Conservation (phyloP, 1,140 invertebrate species). For the Calephelis nemesis region DNA sequence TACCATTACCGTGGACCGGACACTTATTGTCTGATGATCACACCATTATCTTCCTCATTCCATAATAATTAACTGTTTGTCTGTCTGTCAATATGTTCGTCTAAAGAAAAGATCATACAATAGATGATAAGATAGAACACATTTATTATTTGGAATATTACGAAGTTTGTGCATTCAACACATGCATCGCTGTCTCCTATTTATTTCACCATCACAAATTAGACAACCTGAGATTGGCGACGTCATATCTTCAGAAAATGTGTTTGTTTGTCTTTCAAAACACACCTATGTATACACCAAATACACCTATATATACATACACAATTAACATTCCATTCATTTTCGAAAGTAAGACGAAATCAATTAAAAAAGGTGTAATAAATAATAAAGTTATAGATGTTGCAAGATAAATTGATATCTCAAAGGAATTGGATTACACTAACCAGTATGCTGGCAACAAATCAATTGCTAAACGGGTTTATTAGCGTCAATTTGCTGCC, state of each 20-base stretch:
- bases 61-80: slow-evolving; percentile 27
- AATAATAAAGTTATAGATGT: neutral
- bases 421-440: slow-evolving; percentile 4
- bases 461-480: slow-evolving; percentile 41
- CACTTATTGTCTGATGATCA: slow-evolving; percentile 72
- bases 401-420: slow-evolving; percentile 13
- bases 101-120: neutral
- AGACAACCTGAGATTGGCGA: too few relatives aligned
- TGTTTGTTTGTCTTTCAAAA: too few relatives aligned
- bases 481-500: slow-evolving; percentile 45
- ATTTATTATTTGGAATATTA: too few relatives aligned
- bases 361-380: too few relatives aligned
- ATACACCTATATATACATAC: too few relatives aligned
- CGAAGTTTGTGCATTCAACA: too few relatives aligned
- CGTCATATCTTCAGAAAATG: too few relatives aligned
- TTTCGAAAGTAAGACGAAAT: too few relatives aligned
- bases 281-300: too few relatives aligned
- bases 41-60: slow-evolving; percentile 66
- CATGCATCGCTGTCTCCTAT: too few relatives aligned
- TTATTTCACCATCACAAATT: too few relatives aligned
- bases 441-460: slow-evolving; percentile 30
- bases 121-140: neutral
- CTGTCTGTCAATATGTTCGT: too few relatives aligned
- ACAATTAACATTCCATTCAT: neutral
- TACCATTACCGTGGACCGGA: slow-evolving; percentile 52